Evolutionary conservation across 2,888 invertebrate species (phyloP).

Genomic region (Cetonia aurata): DNA sequence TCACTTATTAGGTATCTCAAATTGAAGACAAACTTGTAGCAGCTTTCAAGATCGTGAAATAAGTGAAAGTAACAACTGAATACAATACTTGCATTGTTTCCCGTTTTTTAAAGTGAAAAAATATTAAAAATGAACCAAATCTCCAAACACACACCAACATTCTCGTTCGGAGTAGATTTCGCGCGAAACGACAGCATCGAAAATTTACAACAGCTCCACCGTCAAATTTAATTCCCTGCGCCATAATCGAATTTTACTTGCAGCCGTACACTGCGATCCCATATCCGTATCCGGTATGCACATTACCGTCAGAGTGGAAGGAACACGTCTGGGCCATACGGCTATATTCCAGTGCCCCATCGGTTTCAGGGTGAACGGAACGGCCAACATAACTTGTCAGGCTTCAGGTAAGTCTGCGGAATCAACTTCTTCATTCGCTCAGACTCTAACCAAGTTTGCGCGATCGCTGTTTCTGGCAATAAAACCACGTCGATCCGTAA

Average conservation of each 20-base stretch:
- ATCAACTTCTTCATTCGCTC: slow-evolving; percentile 6
- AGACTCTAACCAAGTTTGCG: slow-evolving; percentile 1
- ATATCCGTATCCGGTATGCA: slow-evolving; percentile 73
- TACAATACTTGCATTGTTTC: too few species aligned
- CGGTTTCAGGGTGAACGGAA: slow-evolving; percentile 84
- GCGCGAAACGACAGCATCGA: slow-evolving; percentile 11
- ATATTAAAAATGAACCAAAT: neutral
- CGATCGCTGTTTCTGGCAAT: neutral
- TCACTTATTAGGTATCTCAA: too few species aligned
- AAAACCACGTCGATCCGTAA: neutral
- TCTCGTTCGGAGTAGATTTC: slow-evolving; percentile 13
- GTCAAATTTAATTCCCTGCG: slow-evolving; percentile 43
- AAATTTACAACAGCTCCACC: slow-evolving; percentile 31
- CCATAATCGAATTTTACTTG: slow-evolving; percentile 48
- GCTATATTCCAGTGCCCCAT: slow-evolving; percentile 84
- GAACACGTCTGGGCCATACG: slow-evolving; percentile 82
- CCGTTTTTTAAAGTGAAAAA: too few species aligned
- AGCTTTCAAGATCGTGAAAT: too few species aligned
- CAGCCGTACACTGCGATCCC: slow-evolving; percentile 76
- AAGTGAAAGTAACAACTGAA: too few species aligned
- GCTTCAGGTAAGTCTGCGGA: slow-evolving; percentile 73
- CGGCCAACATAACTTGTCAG: slow-evolving; percentile 84
- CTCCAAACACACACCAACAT: neutral
- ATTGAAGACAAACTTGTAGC: too few species aligned
- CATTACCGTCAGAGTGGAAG: slow-evolving; percentile 80